Base-by-base conservation (phyloP, 2,113 vertebrate genomes). In the Dolichallabes microphthalmus region DNA sequence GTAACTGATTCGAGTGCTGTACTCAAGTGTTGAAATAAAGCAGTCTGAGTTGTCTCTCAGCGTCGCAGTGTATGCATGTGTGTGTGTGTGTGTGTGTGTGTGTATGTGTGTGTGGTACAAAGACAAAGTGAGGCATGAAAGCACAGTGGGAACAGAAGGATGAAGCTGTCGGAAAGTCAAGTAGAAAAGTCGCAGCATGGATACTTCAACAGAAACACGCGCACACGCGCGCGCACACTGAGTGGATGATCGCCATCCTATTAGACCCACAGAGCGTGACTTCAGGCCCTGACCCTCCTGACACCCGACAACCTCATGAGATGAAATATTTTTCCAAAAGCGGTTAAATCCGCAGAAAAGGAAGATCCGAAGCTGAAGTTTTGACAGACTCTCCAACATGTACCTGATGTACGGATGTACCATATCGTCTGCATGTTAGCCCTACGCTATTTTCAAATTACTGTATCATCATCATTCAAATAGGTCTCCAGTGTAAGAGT, bases 61-160 rank as follows among this genome's bases (percentile, higher is more conserved):
- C 20, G 17, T 69, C 13, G 30, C n/a, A 7, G 66, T 30, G 25
- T 22, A 32, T 71, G 68, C 39, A 32, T 73, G 35, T 73, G 69
- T 73, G 69, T 73, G 68, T 71, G 68, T 71, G 68, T 71, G 68
- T 73, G 69, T 45, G 69, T 73, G 68, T 71, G 68, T 69, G 66
- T 69, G 66, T 71, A 32, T 39, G 68, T 68, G 35, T 45, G 69
- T 73, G 19, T 12, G 71, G 39, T 50, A 50, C 11, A 45, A 22
- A 73, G 12, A 73, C 9, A 71, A 71, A 50, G 22, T 22, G 8
- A 45, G 19, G 69, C 68, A 73, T 45, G 4, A 25, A 74, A 14
- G 39, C 71, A 74, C 71, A 74, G 71, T 74, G 22, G 71, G 71
- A 74, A 52, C 71, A 74, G 22, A 74, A 74, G 45, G 71, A 52